phyloP scores from a whole-genome alignment of 2,113 vertebrate genomes.

The Platichthys flesus region DNA sequence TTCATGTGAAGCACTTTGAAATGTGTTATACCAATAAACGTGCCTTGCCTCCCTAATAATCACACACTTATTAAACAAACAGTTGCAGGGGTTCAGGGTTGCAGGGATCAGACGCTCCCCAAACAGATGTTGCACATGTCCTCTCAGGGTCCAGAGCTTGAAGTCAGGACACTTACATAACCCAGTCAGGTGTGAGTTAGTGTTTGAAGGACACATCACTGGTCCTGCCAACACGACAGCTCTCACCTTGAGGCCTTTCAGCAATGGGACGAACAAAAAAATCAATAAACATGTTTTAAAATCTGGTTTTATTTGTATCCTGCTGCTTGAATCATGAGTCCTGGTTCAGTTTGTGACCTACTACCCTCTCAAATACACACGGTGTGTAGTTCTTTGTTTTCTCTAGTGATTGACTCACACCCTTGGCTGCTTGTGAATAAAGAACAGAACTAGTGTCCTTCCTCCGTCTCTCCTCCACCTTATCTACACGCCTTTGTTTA shows the following conservation, averaged over 20 bases:
- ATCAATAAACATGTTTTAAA: neutral
- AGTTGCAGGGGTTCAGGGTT: neutral
- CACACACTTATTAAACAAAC: too few relatives aligned
- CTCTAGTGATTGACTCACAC: neutral
- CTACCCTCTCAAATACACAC: neutral
- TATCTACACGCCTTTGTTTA: neutral
- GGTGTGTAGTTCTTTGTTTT: neutral
- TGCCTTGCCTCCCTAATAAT: too few relatives aligned
- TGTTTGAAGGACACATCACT: neutral
- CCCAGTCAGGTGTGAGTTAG: neutral
- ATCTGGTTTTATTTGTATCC: too few relatives aligned
- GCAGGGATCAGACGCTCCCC: conserved; percentile 10
- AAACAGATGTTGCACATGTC: conserved; percentile 13
- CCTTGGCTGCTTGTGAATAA: neutral
- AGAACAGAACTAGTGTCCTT: neutral
- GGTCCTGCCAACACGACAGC: too few relatives aligned
- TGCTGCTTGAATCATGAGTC: too few relatives aligned
- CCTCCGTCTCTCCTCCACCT: neutral
- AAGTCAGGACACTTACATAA: neutral
- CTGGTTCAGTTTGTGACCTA: neutral
- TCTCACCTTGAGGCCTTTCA: neutral
- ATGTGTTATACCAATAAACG: neutral
- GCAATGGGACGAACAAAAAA: neutral
- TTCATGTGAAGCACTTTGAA: too few relatives aligned
- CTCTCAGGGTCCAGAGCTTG: conserved; percentile 8